These are phyloP conservation scores for Dipodomys stephensi DNA, from an alignment of 2,113 vertebrate species.

Conservation along the genomic window DNA sequence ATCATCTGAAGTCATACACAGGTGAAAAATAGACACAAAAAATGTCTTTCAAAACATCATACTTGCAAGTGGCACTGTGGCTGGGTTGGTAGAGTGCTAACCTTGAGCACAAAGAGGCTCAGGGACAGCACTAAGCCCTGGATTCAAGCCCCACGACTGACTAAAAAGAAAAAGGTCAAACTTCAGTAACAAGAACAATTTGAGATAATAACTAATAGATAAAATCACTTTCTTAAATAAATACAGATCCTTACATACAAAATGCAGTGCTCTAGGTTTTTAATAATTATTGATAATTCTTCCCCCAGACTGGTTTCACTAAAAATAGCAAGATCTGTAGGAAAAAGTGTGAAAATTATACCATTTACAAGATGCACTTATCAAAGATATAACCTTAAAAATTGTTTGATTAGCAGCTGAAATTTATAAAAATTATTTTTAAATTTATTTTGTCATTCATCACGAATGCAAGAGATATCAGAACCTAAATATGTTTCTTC, in stretches of 20 bases:
- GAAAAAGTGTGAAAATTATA: constrained; percentile 9
- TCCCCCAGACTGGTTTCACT: constrained; percentile 15
- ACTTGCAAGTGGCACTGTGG: not conserved
- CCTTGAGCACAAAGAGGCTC: no score
- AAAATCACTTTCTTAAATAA: constrained; percentile 36
- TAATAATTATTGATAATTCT: constrained; percentile 5
- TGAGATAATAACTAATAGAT: not conserved
- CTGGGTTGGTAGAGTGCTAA: no score
- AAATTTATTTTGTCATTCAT: not conserved
- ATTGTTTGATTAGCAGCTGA: not conserved
- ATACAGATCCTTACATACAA: not conserved
- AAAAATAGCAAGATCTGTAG: constrained; percentile 19
- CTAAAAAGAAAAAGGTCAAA: not conserved
- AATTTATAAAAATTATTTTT: constrained; percentile 33
- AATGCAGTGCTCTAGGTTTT: constrained; percentile 1
- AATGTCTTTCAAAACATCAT: constrained; percentile 50
- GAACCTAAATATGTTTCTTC: constrained; percentile 28
- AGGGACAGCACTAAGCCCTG: no score
- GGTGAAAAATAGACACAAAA: constrained; percentile 35
- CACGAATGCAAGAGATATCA: constrained; percentile 42
- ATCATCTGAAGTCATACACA: constrained; percentile 9
- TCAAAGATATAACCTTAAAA: constrained; percentile 26
- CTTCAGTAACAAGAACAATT: not conserved
- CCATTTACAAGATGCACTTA: not conserved
- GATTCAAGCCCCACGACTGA: no score